Conservation (phyloP, 2,113 vertebrate species). For the Rhabdornis inornatus region DNA sequence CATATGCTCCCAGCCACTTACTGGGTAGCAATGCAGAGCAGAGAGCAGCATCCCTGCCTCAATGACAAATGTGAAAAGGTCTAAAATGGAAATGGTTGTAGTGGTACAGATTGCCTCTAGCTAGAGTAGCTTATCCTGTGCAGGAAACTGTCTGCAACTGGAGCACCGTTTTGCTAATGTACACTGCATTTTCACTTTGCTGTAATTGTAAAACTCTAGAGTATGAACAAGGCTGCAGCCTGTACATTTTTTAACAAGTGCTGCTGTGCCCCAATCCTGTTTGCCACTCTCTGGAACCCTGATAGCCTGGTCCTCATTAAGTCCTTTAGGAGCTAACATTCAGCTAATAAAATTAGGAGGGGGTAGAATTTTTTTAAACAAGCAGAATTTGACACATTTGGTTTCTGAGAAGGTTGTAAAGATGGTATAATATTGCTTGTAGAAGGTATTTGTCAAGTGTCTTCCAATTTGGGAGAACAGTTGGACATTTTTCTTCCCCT, state of each 20-base stretch:
- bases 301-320: not conserved
- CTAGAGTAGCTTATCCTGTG: not conserved
- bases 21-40: not conserved
- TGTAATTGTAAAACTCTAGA: not conserved
- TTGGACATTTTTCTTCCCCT: not conserved
- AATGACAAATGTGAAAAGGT: not conserved
- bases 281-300: not conserved
- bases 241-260: not conserved
- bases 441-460: not conserved
- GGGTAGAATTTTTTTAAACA: not conserved
- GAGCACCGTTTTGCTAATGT: not conserved
- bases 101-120: not conserved
- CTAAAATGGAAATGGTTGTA: not conserved
- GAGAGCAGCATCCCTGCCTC: not conserved
- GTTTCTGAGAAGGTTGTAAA: not conserved
- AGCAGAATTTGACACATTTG: not conserved
- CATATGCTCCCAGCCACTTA: not conserved
- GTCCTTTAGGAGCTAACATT: not conserved
- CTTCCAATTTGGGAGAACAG: not conserved
- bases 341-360: not conserved
- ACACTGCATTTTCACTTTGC: not conserved
- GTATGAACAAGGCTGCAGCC: not conserved
- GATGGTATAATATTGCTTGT: not conserved
- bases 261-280: not conserved
- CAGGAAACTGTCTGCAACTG: not conserved